phyloP scores from a whole-genome alignment of 2,888 invertebrate species.

The Diaperis boleti region DNA sequence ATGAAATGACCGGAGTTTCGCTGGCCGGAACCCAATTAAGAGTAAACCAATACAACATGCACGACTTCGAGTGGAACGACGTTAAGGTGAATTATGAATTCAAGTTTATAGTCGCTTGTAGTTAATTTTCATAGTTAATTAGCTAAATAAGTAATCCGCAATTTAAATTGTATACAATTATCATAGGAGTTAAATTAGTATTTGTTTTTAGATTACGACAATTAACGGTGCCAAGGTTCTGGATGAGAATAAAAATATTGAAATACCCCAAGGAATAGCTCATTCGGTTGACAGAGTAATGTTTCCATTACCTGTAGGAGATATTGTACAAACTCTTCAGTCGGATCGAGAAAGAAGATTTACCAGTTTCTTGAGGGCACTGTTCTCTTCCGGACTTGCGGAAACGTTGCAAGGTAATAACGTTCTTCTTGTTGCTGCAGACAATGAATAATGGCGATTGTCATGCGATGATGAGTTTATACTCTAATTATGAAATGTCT shows the following conservation, averaged over 20 bases:
- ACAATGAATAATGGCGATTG: slow-evolving; percentile 28
- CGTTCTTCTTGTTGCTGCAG: neutral
- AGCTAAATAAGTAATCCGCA: neutral
- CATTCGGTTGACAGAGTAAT: slow-evolving; percentile 88
- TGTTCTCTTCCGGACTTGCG: slow-evolving; percentile 82
- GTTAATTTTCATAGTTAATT: slow-evolving; percentile 26
- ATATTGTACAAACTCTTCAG: slow-evolving; percentile 85
- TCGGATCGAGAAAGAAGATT: slow-evolving; percentile 86
- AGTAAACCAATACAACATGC: slow-evolving; percentile 89
- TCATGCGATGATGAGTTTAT: slow-evolving; percentile 19
- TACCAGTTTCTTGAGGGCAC: slow-evolving; percentile 81
- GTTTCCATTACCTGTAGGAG: slow-evolving; percentile 91
- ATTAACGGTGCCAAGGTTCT: slow-evolving; percentile 87
- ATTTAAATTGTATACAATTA: neutral
- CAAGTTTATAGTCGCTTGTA: slow-evolving; percentile 21
- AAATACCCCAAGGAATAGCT: slow-evolving; percentile 87
- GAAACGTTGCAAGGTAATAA: slow-evolving; percentile 77
- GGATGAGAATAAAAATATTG: slow-evolving; percentile 85
- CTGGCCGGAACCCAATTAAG: slow-evolving; percentile 87
- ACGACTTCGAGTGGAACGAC: slow-evolving; percentile 90
- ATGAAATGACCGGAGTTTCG: slow-evolving; percentile 92
- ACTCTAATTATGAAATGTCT: slow-evolving; percentile 30
- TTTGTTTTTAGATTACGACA: slow-evolving; percentile 75
- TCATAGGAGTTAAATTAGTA: slow-evolving; percentile 9
- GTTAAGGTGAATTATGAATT: slow-evolving; percentile 71